These are phyloP conservation scores for Stomatorhinus ivindoensis DNA, from an alignment of 2,113 vertebrate species.

Conservation along the genomic window DNA sequence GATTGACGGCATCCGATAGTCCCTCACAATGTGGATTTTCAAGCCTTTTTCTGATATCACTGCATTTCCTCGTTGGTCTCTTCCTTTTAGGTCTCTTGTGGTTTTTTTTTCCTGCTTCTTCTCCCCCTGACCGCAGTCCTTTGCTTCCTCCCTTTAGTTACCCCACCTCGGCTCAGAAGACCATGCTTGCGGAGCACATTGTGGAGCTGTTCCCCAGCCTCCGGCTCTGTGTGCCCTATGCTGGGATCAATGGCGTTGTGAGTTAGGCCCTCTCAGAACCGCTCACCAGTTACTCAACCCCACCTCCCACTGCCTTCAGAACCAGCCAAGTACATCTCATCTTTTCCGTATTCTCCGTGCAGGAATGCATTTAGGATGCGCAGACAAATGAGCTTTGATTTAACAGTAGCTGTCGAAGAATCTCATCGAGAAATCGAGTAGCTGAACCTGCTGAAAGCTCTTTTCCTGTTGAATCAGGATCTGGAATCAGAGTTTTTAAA, in stretches of 20 bases:
- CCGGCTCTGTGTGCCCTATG: slow-evolving; percentile 23
- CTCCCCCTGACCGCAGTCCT: not conserved
- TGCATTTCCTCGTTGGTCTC: not conserved
- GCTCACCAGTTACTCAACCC: not conserved
- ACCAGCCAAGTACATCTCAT: not conserved
- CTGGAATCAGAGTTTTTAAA: not conserved
- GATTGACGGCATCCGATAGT: not conserved
- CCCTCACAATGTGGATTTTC: not conserved
- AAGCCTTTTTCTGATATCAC: not conserved
- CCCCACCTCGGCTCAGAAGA: slow-evolving; percentile 30
- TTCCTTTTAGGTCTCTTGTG: not conserved
- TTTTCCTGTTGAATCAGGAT: too few species aligned
- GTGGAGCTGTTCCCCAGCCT: slow-evolving; percentile 26
- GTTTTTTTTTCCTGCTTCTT: not conserved
- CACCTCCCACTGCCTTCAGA: not conserved
- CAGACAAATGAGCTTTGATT: not conserved
- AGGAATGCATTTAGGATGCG: not conserved
- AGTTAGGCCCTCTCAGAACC: not conserved
- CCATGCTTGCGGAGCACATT: slow-evolving; percentile 28
- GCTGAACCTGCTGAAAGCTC: not conserved
- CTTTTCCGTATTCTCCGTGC: not conserved
- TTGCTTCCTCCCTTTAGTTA: slow-evolving; percentile 10
- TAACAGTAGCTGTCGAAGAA: not conserved
- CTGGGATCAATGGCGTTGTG: slow-evolving; percentile 29
- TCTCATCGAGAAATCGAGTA: not conserved